These are phyloP conservation scores for Chelon labrosus DNA, from an alignment of 2,797 vertebrate genomes.

Conservation along the genomic window DNA sequence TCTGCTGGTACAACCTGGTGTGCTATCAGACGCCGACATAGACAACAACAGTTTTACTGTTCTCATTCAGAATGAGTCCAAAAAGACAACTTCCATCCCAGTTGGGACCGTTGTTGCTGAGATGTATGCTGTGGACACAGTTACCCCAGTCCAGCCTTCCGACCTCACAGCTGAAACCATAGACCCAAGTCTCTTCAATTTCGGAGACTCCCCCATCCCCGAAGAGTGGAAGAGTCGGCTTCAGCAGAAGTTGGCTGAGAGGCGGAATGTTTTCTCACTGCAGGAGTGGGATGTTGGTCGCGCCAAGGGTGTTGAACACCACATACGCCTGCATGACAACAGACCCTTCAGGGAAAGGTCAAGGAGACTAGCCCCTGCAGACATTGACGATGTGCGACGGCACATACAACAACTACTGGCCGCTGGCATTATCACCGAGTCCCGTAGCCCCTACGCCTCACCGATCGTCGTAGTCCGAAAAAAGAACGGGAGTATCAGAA, in stretches of 20 bases:
- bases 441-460: no score
- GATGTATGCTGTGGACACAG: slow-evolving; percentile 5
- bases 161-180: background rate
- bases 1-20: slow-evolving; percentile 27
- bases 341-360: background rate
- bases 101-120: background rate
- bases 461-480: no score
- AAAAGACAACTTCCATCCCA: background rate
- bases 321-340: background rate
- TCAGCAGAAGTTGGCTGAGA: background rate
- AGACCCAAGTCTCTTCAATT: slow-evolving; percentile 23
- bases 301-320: background rate
- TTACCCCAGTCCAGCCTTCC: background rate
- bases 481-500: no score
- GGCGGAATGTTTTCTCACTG: slow-evolving; percentile 19
- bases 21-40: background rate
- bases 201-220: slow-evolving; percentile 26
- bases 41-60: background rate
- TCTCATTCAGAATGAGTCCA: background rate
- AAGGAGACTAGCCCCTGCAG: background rate
- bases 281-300: slow-evolving; percentile 27
- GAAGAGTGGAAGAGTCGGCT: slow-evolving; percentile 7
- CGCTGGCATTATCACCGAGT: no score
- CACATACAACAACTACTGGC: no score
- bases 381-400: no score